A percentile compares a stretch with the other conserved stretches of the same genome.
Evolutionary conservation across 2,797 vertebrate genomes (phyloP).

Genomic region (Hafferia zeledoni): DNA sequence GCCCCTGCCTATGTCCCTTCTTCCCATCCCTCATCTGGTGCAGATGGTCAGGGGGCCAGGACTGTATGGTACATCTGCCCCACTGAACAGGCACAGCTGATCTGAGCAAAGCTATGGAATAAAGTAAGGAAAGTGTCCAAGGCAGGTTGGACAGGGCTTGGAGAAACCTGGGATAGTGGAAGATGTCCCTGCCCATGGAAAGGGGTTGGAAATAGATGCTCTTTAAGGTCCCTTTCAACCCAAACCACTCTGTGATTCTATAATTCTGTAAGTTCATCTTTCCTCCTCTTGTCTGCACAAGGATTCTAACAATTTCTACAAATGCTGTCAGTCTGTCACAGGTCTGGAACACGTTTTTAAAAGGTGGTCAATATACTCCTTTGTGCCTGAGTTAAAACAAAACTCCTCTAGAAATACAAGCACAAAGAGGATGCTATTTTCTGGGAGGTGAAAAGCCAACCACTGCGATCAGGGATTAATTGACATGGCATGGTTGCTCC

Average conservation of each 20-base stretch:
- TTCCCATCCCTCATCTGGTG: not conserved
- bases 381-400: not conserved
- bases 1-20: not conserved
- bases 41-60: not conserved
- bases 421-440: not conserved
- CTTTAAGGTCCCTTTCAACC: not conserved
- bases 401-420: not conserved
- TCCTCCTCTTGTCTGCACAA: not conserved
- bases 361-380: not conserved
- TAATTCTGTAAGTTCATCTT: not conserved
- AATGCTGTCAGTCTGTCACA: not conserved
- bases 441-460: not conserved
- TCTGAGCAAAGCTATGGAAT: not conserved
- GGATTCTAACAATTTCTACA: not conserved
- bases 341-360: not conserved
- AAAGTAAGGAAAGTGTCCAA: not conserved
- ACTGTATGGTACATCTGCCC: not conserved
- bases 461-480: not conserved
- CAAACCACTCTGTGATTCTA: not conserved
- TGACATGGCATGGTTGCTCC: not conserved
- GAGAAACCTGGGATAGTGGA: not conserved
- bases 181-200: not conserved
- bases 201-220: not conserved
- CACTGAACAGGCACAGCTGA: not conserved
- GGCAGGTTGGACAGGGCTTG: not conserved